Conservation (phyloP, 2,113 vertebrate species). For the Proteles cristata region DNA sequence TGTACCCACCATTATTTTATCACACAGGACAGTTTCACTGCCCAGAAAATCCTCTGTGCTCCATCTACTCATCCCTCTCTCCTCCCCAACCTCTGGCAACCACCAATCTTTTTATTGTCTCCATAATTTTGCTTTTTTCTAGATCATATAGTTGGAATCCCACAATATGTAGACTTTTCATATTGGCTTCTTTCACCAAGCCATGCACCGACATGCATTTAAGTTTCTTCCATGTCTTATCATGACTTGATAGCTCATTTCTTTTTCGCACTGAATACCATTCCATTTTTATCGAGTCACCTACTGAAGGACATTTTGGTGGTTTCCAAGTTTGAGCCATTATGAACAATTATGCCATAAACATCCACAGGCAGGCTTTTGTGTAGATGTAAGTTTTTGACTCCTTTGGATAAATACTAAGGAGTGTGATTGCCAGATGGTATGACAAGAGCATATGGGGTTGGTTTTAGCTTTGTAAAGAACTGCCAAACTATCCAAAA, state of each 20-base stretch:
- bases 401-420: not conserved
- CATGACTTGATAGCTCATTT: not conserved
- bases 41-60: not conserved
- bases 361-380: not conserved
- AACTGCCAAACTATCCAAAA: not conserved
- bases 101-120: not conserved
- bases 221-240: not conserved
- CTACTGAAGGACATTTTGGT: not conserved
- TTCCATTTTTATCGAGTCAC: not conserved
- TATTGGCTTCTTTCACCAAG: not conserved
- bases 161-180: not conserved
- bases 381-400: not conserved
- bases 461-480: not conserved
- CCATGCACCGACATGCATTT: not conserved
- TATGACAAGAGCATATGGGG: not conserved
- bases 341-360: conserved; percentile 17
- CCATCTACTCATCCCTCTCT: not conserved
- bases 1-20: not conserved
- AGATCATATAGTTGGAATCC: not conserved
- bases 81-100: not conserved
- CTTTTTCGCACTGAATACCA: not conserved
- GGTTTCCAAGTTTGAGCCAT: not conserved
- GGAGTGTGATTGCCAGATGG: not conserved
- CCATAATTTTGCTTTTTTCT: not conserved
- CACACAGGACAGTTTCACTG: not conserved